Conservation (phyloP, 2,888 invertebrate genomes). For the Spicauda simplicius region DNA sequence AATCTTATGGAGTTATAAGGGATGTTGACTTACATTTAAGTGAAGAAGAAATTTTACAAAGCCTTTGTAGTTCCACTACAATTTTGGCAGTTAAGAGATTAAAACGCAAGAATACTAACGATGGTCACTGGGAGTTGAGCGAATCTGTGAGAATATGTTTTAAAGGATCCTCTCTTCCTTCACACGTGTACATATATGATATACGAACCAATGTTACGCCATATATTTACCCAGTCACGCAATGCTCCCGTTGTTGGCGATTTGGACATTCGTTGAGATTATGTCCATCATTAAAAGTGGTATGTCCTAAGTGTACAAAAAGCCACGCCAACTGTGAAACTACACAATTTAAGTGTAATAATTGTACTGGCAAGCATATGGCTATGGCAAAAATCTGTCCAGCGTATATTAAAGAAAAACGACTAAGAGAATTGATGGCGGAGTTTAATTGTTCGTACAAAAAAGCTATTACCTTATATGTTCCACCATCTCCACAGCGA, state of each 20-base stretch:
- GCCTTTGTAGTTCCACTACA: background rate
- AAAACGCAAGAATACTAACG: constrained; percentile 26
- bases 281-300: constrained; percentile 40
- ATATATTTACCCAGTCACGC: constrained; percentile 13
- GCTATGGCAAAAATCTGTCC: constrained; percentile 21
- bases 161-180: too few species aligned
- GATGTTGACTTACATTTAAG: constrained; percentile 14
- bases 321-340: constrained; percentile 13
- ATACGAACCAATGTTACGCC: background rate
- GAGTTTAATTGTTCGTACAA: constrained; percentile 21
- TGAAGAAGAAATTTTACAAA: constrained; percentile 14
- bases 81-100: constrained; percentile 15
- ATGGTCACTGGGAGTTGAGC: constrained; percentile 38
- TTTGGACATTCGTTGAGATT: constrained; percentile 37
- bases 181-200: constrained; percentile 9
- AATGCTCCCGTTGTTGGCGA: constrained; percentile 19
- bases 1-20: constrained; percentile 25
- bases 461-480: constrained; percentile 18
- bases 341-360: constrained; percentile 11
- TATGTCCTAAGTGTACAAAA: constrained; percentile 20
- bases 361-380: constrained; percentile 9
- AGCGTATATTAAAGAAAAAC: constrained; percentile 12
- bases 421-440: constrained; percentile 11
- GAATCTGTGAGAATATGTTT: too few species aligned
- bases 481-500: constrained; percentile 1